Evolutionary conservation across 2,888 invertebrate species (phyloP), one percentile per base, ranked within the genome.

Genomic region (Drosophila sordidula): DNA sequence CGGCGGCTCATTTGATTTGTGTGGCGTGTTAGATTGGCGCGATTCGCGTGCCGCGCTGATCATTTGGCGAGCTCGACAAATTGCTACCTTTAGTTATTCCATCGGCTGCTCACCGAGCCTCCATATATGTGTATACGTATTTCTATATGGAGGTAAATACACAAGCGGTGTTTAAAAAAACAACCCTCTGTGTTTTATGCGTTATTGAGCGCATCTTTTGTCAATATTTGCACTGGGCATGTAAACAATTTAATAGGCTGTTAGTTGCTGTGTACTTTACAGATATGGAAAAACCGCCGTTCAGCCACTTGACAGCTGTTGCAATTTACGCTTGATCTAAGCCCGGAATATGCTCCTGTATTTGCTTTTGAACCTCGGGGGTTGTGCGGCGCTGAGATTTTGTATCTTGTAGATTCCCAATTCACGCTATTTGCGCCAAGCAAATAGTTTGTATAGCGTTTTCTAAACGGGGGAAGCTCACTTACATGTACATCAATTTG

Each of bases 211-310:
- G 73, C 88, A 89, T 80, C 88, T 79, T 72, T 65, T 70, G 89
- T 84, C 76, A 87, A 87, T 88, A 90, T 90, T 88, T 88, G 80
- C 50, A 42, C 72, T 71, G 70, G 75, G 70, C 88, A 79, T 85
- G 90, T 78, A 90, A 89, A 90, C 89, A 89, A 55, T 89, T 90
- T 89, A 89, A 89, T 90, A 89, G 89, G 70, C 80, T 75, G 82
- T 78, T 87, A 85, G 88, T 89, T 87, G 70, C 52, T 78, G 78
- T 75, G 59, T 78, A 62, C 51, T 54, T 61, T 59, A 64, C 14
- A 64, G 78, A 69, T 75, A 78, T 75, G 75, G 52, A 69, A 75
- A 70, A 77, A 78, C 77, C 76, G 63, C 80, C 74, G 70, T 77
- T 18, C 71, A 64, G 75, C 82, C 87, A 87, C 89, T 86, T 82